These are phyloP conservation scores for Lysandra bellargus DNA, from an alignment of 2,888 invertebrate species.

Conservation along the genomic window DNA sequence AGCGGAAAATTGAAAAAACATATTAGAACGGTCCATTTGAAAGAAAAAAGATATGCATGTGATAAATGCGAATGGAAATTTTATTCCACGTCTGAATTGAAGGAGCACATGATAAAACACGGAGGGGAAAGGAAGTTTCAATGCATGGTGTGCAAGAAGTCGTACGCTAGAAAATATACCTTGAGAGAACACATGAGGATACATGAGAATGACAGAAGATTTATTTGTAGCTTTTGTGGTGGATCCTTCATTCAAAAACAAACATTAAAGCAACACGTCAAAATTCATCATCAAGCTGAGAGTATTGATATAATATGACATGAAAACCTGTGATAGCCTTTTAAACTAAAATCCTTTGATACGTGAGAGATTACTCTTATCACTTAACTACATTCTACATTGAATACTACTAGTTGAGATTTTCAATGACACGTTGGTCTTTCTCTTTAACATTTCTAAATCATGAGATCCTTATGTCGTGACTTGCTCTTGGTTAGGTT, in stretches of 20 bases:
- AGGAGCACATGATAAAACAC: slow-evolving; percentile 77
- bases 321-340: background rate
- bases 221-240: slow-evolving; percentile 62
- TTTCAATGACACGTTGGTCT: background rate
- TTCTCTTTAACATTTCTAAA: background rate
- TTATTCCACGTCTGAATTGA: slow-evolving; percentile 76
- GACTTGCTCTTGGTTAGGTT: background rate
- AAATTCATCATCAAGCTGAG: slow-evolving; percentile 59
- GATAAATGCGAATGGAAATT: slow-evolving; percentile 77
- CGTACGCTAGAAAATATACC: slow-evolving; percentile 71
- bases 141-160: slow-evolving; percentile 74
- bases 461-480: too few species aligned
- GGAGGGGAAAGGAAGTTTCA: slow-evolving; percentile 74
- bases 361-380: background rate
- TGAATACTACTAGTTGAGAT: background rate
- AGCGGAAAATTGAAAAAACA: slow-evolving; percentile 68
- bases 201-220: slow-evolving; percentile 67
- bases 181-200: slow-evolving; percentile 70
- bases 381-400: background rate
- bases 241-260: slow-evolving; percentile 67
- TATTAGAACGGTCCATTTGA: slow-evolving; percentile 66
- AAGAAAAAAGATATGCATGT: slow-evolving; percentile 68
- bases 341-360: background rate
- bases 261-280: slow-evolving; percentile 65
- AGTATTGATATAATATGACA: background rate